Evolutionary conservation across 2,113 vertebrate species (phyloP).

Genomic region (Platichthys stellatus): DNA sequence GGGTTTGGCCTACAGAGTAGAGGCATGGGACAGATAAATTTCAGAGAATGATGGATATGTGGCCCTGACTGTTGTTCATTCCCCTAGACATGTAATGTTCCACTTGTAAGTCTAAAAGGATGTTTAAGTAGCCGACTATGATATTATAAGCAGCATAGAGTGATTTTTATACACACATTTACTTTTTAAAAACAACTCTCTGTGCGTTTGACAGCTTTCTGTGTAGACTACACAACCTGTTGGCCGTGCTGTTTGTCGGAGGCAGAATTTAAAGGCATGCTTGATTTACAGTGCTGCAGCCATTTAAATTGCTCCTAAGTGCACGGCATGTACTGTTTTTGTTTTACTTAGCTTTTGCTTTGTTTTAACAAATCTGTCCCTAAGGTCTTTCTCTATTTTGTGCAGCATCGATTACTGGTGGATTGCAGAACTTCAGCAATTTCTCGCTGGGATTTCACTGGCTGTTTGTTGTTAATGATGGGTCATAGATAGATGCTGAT

Average conservation of each 20-base stretch:
- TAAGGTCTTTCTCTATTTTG: conserved; percentile 44
- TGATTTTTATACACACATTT: conserved; percentile 14
- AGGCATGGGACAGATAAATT: conserved; percentile 76
- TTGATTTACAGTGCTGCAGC: conserved; percentile 23
- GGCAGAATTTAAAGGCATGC: conserved; percentile 4
- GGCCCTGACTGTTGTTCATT: conserved; percentile 57
- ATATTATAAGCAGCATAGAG: conserved; percentile 1
- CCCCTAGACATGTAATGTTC: conserved; percentile 31
- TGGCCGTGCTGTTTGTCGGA: conserved; percentile 6
- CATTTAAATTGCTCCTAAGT: conserved; percentile 6
- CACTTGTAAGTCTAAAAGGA: conserved; percentile 43
- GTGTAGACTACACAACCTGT: conserved; percentile 6
- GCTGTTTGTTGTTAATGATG: conserved; percentile 38
- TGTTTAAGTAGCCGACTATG: conserved; percentile 34
- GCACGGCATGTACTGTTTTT: conserved; percentile 11
- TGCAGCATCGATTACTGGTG: conserved; percentile 43
- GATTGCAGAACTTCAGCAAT: conserved; percentile 35
- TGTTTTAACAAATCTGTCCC: conserved; percentile 48
- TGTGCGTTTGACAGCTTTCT: conserved; percentile 9
- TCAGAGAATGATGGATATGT: conserved; percentile 63
- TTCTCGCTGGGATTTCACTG: conserved; percentile 41
- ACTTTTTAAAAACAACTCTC: neutral
- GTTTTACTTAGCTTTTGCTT: conserved; percentile 34
- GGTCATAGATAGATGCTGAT: conserved; percentile 33
- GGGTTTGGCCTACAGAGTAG: conserved; percentile 68